These are phyloP conservation scores for Brachionus rotundiformis DNA, from an alignment of 1,140 invertebrate species.

Conservation along the genomic window DNA sequence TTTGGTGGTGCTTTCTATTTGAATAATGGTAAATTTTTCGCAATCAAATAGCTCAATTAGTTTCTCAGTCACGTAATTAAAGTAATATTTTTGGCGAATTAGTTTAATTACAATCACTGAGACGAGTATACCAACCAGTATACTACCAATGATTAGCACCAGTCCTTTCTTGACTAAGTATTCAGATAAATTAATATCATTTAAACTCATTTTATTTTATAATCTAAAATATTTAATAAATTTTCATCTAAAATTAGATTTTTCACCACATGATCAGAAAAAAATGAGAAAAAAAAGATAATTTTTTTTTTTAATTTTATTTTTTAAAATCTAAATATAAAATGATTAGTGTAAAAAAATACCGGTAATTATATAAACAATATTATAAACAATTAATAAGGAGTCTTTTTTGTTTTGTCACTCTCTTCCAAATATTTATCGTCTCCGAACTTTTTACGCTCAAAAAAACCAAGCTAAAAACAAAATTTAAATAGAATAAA, in stretches of 20 bases:
- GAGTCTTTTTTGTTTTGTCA: conserved; percentile 18
- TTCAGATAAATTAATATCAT: not conserved
- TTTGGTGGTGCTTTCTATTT: not conserved
- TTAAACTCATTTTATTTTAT: conserved; percentile 24
- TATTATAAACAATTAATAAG: conserved; percentile 22
- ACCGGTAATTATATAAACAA: conserved; percentile 22
- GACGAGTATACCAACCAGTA: not conserved
- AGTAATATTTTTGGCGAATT: not conserved
- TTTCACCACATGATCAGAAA: not conserved
- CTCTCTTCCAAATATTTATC: conserved; percentile 42
- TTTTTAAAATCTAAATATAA: conserved; percentile 11
- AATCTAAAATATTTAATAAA: not conserved
- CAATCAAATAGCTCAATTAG: conserved; percentile 17
- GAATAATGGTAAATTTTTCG: conserved; percentile 3
- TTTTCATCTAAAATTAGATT: not conserved
- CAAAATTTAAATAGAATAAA: not conserved
- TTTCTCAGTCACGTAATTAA: conserved; percentile 38
- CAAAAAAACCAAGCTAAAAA: conserved; percentile 47
- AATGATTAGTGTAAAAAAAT: conserved; percentile 8
- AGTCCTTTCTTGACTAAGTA: conserved; percentile 35
- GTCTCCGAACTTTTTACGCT: conserved; percentile 49
- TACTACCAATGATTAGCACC: not conserved
- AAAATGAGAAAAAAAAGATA: not conserved
- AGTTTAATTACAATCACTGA: conserved; percentile 15
- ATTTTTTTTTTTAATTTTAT: not conserved